Conservation (phyloP, 2,888 invertebrate species). For the Morpho deidamia region DNA sequence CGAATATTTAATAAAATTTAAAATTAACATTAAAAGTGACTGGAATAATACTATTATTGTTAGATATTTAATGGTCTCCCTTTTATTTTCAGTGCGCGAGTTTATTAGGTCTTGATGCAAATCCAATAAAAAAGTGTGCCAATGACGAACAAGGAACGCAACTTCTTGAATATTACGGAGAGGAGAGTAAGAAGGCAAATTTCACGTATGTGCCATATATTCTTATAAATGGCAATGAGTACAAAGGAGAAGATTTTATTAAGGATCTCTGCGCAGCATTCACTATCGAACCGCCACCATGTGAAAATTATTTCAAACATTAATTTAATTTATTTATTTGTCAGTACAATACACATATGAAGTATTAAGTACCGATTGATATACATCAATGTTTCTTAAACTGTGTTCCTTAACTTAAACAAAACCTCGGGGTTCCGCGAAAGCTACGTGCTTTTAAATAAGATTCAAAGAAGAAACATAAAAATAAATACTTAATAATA, state of each 20-base stretch:
- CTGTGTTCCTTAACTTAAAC: too few relatives aligned
- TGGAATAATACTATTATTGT: too few relatives aligned
- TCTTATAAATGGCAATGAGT: constrained; percentile 21
- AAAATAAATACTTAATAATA: too few relatives aligned
- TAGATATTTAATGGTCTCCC: background rate
- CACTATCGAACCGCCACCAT: constrained; percentile 19
- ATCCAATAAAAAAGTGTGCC: constrained; percentile 78
- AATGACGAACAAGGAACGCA: constrained; percentile 20
- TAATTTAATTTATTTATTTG: background rate
- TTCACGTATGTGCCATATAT: constrained; percentile 25
- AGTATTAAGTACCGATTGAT: too few relatives aligned
- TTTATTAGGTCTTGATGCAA: constrained; percentile 11
- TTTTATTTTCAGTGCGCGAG: constrained; percentile 25
- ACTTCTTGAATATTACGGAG: constrained; percentile 25
- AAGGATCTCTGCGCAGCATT: constrained; percentile 24
- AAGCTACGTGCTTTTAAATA: too few relatives aligned
- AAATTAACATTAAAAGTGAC: too few relatives aligned
- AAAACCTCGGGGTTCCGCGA: too few relatives aligned
- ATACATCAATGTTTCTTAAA: too few relatives aligned
- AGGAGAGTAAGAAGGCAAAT: constrained; percentile 21
- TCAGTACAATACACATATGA: too few relatives aligned
- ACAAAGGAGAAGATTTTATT: constrained; percentile 10
- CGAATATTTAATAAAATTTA: too few relatives aligned
- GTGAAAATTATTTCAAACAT: background rate
- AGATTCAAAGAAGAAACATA: too few relatives aligned